These are phyloP conservation scores for Semotilus atromaculatus DNA, from an alignment of 2,797 vertebrate species.

Conservation along the genomic window DNA sequence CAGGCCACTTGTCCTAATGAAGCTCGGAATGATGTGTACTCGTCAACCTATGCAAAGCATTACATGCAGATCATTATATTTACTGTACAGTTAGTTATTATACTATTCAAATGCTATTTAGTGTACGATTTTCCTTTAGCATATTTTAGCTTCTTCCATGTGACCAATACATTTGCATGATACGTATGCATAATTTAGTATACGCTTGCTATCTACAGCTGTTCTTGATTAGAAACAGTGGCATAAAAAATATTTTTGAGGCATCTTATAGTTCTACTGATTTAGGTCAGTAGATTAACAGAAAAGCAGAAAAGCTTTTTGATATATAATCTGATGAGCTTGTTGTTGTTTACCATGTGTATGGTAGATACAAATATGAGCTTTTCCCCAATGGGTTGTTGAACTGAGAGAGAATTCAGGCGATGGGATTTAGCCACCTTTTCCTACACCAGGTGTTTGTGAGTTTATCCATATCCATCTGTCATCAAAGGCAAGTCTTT, in stretches of 20 bases:
- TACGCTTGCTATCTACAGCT: background rate
- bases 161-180: background rate
- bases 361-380: background rate
- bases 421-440: slow-evolving; percentile 25
- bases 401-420: slow-evolving; percentile 19
- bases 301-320: slow-evolving; percentile 3
- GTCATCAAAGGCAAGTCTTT: slow-evolving; percentile 6
- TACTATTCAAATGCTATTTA: background rate
- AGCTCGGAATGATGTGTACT: background rate
- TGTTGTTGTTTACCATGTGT: slow-evolving; percentile 37
- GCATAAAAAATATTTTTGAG: slow-evolving; percentile 2
- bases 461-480: slow-evolving; percentile 46
- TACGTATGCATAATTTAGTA: background rate
- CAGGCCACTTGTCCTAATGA: background rate
- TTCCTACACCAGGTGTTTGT: slow-evolving; percentile 47
- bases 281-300: slow-evolving; percentile 28
- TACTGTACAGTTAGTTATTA: background rate
- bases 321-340: slow-evolving; percentile 21
- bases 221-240: background rate
- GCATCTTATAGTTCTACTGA: background rate
- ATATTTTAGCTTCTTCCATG: background rate
- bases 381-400: background rate
- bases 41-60: background rate
- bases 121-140: background rate
- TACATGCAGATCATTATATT: background rate